Evolutionary conservation across 1,140 invertebrate species (phyloP).

Genomic region (Trinorchestia longiramus): DNA sequence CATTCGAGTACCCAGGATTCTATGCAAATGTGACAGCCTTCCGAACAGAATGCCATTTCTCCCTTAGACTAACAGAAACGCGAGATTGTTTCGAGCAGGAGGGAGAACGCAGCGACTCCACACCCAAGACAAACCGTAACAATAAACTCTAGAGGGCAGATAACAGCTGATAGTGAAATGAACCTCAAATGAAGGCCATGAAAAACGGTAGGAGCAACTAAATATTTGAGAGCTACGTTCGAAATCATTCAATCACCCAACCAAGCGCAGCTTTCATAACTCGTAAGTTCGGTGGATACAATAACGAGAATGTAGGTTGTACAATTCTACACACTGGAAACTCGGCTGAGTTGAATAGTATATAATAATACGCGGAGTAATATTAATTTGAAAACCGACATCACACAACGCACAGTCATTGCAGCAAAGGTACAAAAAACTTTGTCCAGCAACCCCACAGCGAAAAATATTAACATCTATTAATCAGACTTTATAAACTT

Average conservation of each 20-base stretch:
- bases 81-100: background rate
- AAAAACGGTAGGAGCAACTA: background rate
- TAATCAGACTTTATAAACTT: background rate
- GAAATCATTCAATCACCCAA: too few species aligned
- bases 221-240: too few species aligned
- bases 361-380: too few species aligned
- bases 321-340: too few species aligned
- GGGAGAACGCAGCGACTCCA: background rate
- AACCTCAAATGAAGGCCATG: background rate
- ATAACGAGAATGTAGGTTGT: background rate
- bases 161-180: background rate
- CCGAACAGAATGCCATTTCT: slow-evolving; percentile 17
- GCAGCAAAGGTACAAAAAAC: too few species aligned
- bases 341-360: too few species aligned
- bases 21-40: slow-evolving; percentile 39
- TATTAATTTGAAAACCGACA: too few species aligned
- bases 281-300: background rate
- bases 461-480: too few species aligned
- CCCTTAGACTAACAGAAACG: background rate
- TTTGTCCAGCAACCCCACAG: too few species aligned
- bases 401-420: too few species aligned
- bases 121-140: background rate
- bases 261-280: too few species aligned
- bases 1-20: slow-evolving; percentile 44
- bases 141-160: background rate